Percentiles rank a stretch among this genome's conserved stretches.
These are phyloP conservation scores for Egretta garzetta DNA, from an alignment of 2,113 vertebrate genomes.

Conservation along the genomic window DNA sequence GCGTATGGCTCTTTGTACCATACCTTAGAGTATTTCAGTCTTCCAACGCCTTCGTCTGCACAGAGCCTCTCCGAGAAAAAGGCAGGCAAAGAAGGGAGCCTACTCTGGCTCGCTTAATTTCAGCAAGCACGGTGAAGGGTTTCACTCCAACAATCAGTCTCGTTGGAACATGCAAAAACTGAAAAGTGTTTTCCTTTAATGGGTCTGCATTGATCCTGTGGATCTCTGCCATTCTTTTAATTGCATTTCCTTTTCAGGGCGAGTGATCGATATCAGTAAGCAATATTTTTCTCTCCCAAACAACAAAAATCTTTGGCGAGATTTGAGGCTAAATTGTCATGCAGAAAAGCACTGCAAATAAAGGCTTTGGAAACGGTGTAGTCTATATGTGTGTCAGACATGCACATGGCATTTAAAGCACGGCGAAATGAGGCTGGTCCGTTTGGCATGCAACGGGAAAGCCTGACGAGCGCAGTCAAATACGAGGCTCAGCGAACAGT, in stretches of 20 bases:
- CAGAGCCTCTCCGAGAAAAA: not conserved
- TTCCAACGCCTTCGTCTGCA: not conserved
- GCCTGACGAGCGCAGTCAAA: not conserved
- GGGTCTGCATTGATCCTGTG: not conserved
- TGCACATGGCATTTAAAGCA: not conserved
- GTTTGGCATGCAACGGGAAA: not conserved
- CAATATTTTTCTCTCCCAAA: not conserved
- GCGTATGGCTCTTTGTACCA: accelerated
- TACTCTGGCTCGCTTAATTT: not conserved
- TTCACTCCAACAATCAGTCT: not conserved
- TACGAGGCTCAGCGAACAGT: not conserved
- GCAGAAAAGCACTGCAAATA: not conserved
- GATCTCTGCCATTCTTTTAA: not conserved
- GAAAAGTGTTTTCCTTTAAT: not conserved
- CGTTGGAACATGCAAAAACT: not conserved
- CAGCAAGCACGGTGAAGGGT: too few relatives aligned
- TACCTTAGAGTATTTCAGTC: not conserved
- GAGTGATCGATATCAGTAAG: not conserved
- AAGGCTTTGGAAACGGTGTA: not conserved
- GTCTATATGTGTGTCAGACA: accelerated
- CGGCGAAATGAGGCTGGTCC: accelerated
- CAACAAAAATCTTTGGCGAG: not conserved
- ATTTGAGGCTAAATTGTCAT: not conserved
- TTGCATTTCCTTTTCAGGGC: not conserved
- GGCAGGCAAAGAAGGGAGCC: not conserved